These are phyloP conservation scores for Corydoras maculifer DNA, from an alignment of 2,113 vertebrate genomes.

Conservation along the genomic window DNA sequence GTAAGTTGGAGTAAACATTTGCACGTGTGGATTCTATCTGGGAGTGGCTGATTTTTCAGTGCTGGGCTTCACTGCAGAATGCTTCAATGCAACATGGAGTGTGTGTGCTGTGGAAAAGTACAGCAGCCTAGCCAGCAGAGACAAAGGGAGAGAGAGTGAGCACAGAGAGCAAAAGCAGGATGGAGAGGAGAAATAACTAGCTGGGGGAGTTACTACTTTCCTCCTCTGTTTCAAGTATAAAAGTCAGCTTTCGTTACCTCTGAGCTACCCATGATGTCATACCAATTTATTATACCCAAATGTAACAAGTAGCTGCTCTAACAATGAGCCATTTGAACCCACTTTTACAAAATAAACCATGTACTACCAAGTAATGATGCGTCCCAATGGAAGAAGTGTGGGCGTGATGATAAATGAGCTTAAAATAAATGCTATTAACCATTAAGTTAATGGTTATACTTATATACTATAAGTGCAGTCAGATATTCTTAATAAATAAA, in stretches of 20 bases:
- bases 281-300: conserved; percentile 41
- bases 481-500: too few species aligned
- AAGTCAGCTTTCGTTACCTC: conserved; percentile 51
- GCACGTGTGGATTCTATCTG: conserved; percentile 40
- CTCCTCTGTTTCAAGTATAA: conserved; percentile 30
- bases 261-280: conserved; percentile 54
- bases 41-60: conserved; percentile 59
- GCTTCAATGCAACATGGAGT: conserved; percentile 46
- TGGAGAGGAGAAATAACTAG: conserved; percentile 41
- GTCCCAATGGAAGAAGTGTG: too few species aligned
- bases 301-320: conserved; percentile 36
- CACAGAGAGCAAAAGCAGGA: conserved; percentile 48
- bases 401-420: too few species aligned
- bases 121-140: conserved; percentile 54
- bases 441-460: too few species aligned
- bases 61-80: conserved; percentile 58
- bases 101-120: conserved; percentile 50
- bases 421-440: too few species aligned
- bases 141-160: conserved; percentile 53
- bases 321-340: too few species aligned
- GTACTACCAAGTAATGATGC: too few species aligned
- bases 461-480: too few species aligned
- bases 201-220: conserved; percentile 36
- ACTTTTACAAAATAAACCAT: too few species aligned
- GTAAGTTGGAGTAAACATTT: neutral